Evolutionary conservation across 2,113 vertebrate species (phyloP).

Genomic region (Bufo gargarizans): DNA sequence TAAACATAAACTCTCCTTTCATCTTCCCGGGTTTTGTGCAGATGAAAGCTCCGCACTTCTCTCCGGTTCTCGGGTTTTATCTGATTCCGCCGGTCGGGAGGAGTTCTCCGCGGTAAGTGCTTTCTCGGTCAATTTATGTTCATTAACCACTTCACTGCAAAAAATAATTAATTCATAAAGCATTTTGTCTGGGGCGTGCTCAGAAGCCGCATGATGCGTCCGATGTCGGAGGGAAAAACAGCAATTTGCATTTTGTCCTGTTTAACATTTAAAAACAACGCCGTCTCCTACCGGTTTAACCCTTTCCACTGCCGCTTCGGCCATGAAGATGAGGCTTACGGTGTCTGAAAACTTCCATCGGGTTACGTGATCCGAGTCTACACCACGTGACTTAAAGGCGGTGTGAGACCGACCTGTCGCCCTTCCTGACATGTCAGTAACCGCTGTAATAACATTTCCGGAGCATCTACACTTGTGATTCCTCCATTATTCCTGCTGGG

Average conservation of each 20-base stretch:
- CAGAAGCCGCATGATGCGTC: constrained; percentile 46
- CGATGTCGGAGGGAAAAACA: constrained; percentile 45
- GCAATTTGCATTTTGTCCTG: constrained; percentile 52
- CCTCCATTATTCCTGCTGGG: too few species aligned
- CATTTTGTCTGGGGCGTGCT: constrained; percentile 33
- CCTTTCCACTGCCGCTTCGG: background rate
- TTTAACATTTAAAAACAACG: constrained; percentile 42
- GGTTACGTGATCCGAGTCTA: background rate
- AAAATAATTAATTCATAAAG: constrained; percentile 59
- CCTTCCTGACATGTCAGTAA: too few species aligned
- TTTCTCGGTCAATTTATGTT: constrained; percentile 61
- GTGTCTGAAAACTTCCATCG: background rate
- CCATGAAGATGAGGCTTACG: background rate
- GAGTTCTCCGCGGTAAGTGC: constrained; percentile 59
- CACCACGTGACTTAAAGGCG: background rate
- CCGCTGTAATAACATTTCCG: too few species aligned
- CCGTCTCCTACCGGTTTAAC: background rate
- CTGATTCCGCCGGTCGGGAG: constrained; percentile 64
- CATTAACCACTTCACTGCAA: constrained; percentile 62
- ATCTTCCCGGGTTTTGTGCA: constrained; percentile 64
- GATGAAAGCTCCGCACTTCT: constrained; percentile 62
- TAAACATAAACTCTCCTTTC: constrained; percentile 62
- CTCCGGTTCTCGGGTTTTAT: constrained; percentile 65
- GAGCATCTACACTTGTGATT: too few species aligned
- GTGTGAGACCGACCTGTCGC: too few species aligned